A percentile compares a stretch with the other conserved stretches of the same genome.
phyloP scores from a whole-genome alignment of 1,140 invertebrate species.

The Apolygus lucorum region DNA sequence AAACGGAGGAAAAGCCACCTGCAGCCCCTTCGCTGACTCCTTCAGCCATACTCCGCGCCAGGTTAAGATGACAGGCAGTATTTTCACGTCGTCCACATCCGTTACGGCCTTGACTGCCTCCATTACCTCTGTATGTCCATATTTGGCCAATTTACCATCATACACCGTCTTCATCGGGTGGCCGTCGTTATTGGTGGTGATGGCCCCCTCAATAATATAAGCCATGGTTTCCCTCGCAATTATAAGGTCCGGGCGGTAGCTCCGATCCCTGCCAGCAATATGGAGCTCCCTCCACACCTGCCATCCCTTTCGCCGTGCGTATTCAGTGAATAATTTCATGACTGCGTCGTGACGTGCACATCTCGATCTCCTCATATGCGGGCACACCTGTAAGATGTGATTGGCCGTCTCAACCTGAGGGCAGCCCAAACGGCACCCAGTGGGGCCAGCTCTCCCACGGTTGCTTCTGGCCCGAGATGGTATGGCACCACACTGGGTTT shows the following conservation, averaged over 20 bases:
- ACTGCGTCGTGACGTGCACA: neutral
- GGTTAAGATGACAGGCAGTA: neutral
- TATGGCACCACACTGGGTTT: neutral
- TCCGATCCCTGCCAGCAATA: neutral
- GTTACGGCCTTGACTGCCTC: neutral
- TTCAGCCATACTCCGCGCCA: neutral
- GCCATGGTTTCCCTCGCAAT: neutral
- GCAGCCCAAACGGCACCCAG: neutral
- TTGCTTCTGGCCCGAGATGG: neutral
- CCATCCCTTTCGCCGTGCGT: neutral
- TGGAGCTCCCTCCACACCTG: neutral
- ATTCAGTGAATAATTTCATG: neutral
- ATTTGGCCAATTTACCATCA: neutral
- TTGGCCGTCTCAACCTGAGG: neutral
- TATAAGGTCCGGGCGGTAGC: neutral
- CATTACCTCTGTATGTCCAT: neutral
- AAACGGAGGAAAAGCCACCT: neutral
- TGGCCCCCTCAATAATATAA: neutral
- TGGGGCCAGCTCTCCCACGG: neutral
- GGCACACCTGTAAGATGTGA: neutral
- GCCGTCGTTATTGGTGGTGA: neutral
- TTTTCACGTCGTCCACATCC: neutral
- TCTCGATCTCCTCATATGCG: neutral
- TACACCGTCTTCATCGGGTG: neutral
- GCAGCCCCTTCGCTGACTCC: neutral